Evolutionary conservation across 1,140 invertebrate species (phyloP).

Genomic region (Aphis craccivora): DNA sequence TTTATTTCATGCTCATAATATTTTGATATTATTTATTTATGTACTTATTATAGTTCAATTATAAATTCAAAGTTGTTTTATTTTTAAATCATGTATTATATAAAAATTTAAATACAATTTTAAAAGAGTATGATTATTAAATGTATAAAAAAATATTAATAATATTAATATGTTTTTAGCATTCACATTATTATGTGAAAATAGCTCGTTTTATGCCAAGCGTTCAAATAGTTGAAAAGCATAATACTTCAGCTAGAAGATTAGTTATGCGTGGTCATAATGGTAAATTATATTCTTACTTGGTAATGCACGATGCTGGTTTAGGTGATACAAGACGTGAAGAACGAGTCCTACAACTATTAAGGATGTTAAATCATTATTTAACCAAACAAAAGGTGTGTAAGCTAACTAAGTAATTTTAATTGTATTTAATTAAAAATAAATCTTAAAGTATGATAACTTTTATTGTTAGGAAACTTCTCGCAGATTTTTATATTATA

Average conservation of each 20-base stretch:
- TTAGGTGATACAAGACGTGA: constrained; percentile 90
- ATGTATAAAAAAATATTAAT: not conserved
- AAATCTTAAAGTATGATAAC: not conserved
- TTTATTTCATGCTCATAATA: not conserved
- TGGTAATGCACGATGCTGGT: constrained; percentile 94
- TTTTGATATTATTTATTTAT: not conserved
- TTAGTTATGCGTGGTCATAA: constrained; percentile 95
- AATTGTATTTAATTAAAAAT: not conserved
- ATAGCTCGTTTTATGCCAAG: constrained; percentile 91
- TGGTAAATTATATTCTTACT: constrained; percentile 93
- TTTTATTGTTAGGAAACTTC: constrained; percentile 76
- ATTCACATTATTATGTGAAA: constrained; percentile 73
- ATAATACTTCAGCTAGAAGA: constrained; percentile 91
- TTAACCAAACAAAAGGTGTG: constrained; percentile 87
- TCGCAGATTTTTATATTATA: constrained; percentile 89
- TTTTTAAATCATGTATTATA: not conserved
- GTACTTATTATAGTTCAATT: not conserved
- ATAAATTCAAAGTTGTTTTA: not conserved
- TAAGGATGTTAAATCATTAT: constrained; percentile 95
- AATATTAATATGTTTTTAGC: constrained; percentile 62
- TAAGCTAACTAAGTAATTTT: not conserved
- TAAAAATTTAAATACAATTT: not conserved
- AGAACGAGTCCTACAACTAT: constrained; percentile 89
- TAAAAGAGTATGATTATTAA: not conserved
- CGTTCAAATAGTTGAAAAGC: constrained; percentile 97